Base-by-base conservation (phyloP, 2,113 vertebrate species). In the Excalfactoria chinensis region DNA sequence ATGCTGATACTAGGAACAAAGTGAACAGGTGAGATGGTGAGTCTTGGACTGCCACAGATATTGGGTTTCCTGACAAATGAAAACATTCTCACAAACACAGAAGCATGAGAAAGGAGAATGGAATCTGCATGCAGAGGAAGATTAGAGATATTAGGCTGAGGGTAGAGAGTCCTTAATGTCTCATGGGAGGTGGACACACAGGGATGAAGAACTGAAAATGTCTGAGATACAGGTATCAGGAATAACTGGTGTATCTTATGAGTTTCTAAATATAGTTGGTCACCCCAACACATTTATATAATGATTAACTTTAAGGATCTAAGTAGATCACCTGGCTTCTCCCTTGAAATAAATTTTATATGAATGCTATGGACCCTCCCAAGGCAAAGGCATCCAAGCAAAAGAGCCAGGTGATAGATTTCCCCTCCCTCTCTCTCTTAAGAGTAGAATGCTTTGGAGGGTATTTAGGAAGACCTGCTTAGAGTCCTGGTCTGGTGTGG, bases 261-360 rank as follows among this genome's bases (percentile, higher is more conserved):
- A 70, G 17, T 17, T 82, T 77, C 77, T 56, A 78, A 75, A 66
- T 12, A 6, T 60, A 66, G 63, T 68, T 44, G 23, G 77, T 82
- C 12, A 28, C 1, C 2, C 14, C 28, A 12, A 34, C 12, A 66
- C 20, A 30, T 16, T n/a, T 2, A 0, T 35, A 14, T 40, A 15
- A 81, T 4, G 1, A 77, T 53, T 32, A 5, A 7, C 11, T 64
- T 69, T 41, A 64, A 93, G 60, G 49, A 82, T 20, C 44, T 49
- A 32, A 32, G 13, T 20, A 60, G 56, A 77, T 7, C 4, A 30
- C 35, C 23, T 81, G 43, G 13, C 13, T 69, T 88, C 32, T 77
- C 8, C 69, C 41, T 80, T 49, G 71, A 60, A 76, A 64, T 14
- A 69, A 85, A 34, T 20, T 35, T 23, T 0, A 0, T 4, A 32